phyloP scores from a whole-genome alignment of 2,888 invertebrate species.

The Rapana venosa region DNA sequence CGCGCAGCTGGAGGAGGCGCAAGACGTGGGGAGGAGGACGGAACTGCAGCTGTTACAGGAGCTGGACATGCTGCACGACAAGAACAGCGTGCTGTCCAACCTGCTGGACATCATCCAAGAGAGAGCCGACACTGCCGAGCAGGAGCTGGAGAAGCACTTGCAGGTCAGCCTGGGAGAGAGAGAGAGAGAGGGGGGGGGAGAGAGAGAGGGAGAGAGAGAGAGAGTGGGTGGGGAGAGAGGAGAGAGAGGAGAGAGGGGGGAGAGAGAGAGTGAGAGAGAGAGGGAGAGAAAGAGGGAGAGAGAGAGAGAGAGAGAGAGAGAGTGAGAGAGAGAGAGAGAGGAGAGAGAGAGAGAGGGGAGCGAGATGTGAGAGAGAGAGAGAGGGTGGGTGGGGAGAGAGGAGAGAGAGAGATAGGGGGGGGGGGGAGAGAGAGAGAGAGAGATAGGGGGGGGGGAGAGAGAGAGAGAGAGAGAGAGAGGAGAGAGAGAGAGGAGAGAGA shows the following conservation, averaged over 20 bases:
- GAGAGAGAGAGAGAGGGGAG: no score
- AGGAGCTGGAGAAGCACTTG: conserved; percentile 68
- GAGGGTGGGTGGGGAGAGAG: no score
- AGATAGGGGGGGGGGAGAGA: no score
- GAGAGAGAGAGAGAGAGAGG: no score
- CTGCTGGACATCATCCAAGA: conserved; percentile 76
- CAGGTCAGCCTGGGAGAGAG: conserved; percentile 50
- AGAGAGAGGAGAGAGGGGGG: not conserved
- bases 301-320: not conserved
- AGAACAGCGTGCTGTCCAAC: conserved; percentile 72
- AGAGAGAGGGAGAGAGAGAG: not conserved
- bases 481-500: not conserved
- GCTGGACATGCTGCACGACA: conserved; percentile 71
- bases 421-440: no score
- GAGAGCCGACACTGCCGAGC: conserved; percentile 74
- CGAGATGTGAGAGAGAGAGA: no score
- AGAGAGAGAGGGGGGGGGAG: not conserved
- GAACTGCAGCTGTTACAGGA: conserved; percentile 71
- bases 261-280: not conserved
- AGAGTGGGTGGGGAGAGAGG: not conserved
- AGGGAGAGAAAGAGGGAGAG: conserved; percentile 9
- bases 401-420: no score
- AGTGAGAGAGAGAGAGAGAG: no score
- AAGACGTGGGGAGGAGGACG: conserved; percentile 66
- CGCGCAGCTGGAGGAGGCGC: conserved; percentile 59